Percentiles rank a stretch among this genome's conserved stretches.
Conservation (phyloP, 1,140 invertebrate genomes). For the Trachelipus rathkii region DNA sequence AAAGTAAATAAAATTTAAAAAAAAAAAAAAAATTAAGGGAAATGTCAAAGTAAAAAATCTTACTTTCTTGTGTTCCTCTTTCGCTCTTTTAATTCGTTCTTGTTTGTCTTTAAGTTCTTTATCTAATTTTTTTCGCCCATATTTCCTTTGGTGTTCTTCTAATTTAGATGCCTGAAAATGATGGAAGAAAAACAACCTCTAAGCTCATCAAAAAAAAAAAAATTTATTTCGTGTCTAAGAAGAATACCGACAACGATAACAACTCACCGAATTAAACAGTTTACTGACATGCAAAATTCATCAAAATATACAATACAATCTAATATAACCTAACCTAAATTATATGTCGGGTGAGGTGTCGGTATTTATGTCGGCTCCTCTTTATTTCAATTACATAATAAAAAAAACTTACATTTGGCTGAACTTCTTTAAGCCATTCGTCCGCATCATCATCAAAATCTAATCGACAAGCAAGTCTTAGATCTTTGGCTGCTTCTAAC, state of each 20-base stretch:
- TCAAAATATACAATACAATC: no score
- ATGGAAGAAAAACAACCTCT: neutral
- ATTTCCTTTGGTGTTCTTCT: slow-evolving; percentile 76
- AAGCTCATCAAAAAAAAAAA: neutral
- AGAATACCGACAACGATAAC: no score
- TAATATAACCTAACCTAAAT: no score
- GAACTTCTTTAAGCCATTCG: slow-evolving; percentile 83
- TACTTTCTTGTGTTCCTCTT: slow-evolving; percentile 65
- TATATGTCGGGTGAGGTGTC: no score
- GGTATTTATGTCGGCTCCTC: no score
- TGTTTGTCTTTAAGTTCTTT: slow-evolving; percentile 62
- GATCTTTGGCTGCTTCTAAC: slow-evolving; percentile 76
- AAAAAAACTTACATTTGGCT: slow-evolving; percentile 71
- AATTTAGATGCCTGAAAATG: slow-evolving; percentile 68
- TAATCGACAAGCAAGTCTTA: slow-evolving; percentile 81
- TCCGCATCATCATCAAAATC: slow-evolving; percentile 88
- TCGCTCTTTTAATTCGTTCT: slow-evolving; percentile 63
- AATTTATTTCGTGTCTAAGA: no score
- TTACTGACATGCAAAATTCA: no score
- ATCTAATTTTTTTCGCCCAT: slow-evolving; percentile 67
- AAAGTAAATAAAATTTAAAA: no score
- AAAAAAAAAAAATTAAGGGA: no score
- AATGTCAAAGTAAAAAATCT: slow-evolving; percentile 46
- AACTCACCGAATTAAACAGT: no score
- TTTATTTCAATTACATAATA: neutral